A percentile compares a stretch with the other conserved stretches of the same genome.
Conservation (phyloP, 2,888 invertebrate species). For the Fabriciana adippe region DNA sequence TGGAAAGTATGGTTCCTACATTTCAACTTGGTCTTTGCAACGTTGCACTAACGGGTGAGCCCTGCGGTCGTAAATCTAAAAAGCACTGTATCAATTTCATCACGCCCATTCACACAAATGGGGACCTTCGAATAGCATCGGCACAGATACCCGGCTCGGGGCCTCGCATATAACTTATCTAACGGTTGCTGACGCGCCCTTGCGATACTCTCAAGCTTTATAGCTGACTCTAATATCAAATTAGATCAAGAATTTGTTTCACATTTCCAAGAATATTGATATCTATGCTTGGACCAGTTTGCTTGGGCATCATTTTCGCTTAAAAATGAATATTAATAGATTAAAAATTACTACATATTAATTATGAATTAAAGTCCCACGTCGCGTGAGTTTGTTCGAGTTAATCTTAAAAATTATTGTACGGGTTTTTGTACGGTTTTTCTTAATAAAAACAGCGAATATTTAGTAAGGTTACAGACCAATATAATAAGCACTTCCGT, state of each 20-base stretch:
- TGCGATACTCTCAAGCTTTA: slow-evolving; percentile 37
- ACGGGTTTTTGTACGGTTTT: no score
- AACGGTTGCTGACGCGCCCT: slow-evolving; percentile 48
- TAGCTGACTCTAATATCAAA: slow-evolving; percentile 27
- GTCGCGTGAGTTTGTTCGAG: no score
- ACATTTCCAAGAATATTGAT: slow-evolving; percentile 19
- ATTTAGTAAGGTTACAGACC: no score
- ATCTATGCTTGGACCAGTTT: background rate
- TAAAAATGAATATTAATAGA: no score
- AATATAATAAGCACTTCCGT: no score
- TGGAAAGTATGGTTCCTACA: background rate
- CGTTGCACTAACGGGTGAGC: background rate
- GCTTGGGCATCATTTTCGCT: background rate
- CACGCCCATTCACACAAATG: slow-evolving; percentile 42
- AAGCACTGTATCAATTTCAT: slow-evolving; percentile 38
- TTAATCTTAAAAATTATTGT: no score
- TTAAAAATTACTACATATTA: no score
- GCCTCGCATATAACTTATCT: slow-evolving; percentile 46
- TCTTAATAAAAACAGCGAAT: no score
- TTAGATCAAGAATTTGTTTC: slow-evolving; percentile 22
- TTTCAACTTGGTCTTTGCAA: background rate
- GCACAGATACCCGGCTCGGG: slow-evolving; percentile 45
- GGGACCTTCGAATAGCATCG: slow-evolving; percentile 43
- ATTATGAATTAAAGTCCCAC: no score
- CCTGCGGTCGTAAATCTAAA: slow-evolving; percentile 25